These are phyloP conservation scores for Proteles cristata DNA, from an alignment of 2,113 vertebrate species.

Conservation along the genomic window DNA sequence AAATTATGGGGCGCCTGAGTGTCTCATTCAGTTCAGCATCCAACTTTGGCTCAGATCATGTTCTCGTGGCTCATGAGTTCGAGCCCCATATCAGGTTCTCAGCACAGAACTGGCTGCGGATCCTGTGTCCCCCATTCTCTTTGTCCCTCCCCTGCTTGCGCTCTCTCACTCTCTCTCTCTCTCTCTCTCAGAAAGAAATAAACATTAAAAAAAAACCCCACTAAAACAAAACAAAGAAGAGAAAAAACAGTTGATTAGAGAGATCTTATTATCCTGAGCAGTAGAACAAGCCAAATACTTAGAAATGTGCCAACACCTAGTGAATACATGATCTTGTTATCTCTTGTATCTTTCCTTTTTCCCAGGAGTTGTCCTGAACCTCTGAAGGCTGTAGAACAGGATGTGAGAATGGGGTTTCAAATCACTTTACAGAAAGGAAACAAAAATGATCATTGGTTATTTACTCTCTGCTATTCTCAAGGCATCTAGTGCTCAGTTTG, in stretches of 20 bases:
- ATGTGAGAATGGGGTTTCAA: constrained; percentile 58
- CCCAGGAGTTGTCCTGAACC: constrained; percentile 37
- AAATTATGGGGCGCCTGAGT: too few species aligned
- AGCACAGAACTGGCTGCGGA: too few species aligned
- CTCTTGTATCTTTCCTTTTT: constrained; percentile 56
- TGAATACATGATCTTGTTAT: constrained; percentile 38
- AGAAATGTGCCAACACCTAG: neutral
- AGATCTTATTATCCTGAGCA: neutral
- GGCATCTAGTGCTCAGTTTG: constrained; percentile 19
- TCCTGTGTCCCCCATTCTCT: too few species aligned
- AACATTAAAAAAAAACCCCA: too few species aligned
- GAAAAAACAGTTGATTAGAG: neutral
- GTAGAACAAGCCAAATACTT: neutral
- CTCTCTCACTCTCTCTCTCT: too few species aligned
- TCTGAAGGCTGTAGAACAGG: constrained; percentile 61
- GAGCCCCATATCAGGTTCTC: too few species aligned
- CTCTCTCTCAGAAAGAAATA: too few species aligned
- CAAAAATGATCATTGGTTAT: constrained; percentile 40
- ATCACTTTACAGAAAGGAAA: constrained; percentile 23
- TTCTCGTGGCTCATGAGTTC: too few species aligned
- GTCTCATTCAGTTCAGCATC: too few species aligned
- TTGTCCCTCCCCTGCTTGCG: too few species aligned
- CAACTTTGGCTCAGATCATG: too few species aligned
- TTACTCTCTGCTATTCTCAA: constrained; percentile 18
- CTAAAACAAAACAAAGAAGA: too few species aligned